Evolutionary conservation across 1,140 invertebrate species (phyloP).

Genomic region (Drosophila quadrilineata): DNA sequence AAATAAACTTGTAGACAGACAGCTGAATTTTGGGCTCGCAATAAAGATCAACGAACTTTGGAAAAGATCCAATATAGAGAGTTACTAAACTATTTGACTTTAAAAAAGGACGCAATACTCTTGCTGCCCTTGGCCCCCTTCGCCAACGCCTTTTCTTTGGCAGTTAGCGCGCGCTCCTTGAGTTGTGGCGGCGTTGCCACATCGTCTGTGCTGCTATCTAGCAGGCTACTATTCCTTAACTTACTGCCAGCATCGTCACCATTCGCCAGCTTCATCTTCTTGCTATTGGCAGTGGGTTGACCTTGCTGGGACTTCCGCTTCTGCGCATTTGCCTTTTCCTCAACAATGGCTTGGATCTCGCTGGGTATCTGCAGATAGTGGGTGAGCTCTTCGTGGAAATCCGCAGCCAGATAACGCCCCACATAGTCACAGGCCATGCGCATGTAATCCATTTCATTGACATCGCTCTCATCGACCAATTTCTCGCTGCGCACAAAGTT

Average conservation of each 20-base stretch:
- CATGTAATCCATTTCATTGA: slow-evolving; percentile 69
- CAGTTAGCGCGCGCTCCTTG: slow-evolving; percentile 82
- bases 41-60: slow-evolving; percentile 27
- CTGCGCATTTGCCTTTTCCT: slow-evolving; percentile 52
- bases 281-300: slow-evolving; percentile 33
- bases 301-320: slow-evolving; percentile 68
- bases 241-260: slow-evolving; percentile 28
- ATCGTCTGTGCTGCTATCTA: slow-evolving; percentile 57
- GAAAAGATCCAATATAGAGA: not conserved
- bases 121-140: slow-evolving; percentile 88
- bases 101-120: slow-evolving; percentile 89
- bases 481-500: slow-evolving; percentile 87
- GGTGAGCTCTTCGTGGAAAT: slow-evolving; percentile 57
- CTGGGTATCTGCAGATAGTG: slow-evolving; percentile 58
- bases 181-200: slow-evolving; percentile 56
- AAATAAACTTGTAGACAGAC: slow-evolving; percentile 36
- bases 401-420: slow-evolving; percentile 60
- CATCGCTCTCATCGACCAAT: slow-evolving; percentile 80
- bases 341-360: slow-evolving; percentile 61
- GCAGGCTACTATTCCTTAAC: slow-evolving; percentile 47
- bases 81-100: slow-evolving; percentile 72
- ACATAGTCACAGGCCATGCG: slow-evolving; percentile 72
- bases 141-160: slow-evolving; percentile 88
- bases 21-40: slow-evolving; percentile 11
- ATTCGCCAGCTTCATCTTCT: slow-evolving; percentile 62